Base-by-base conservation (phyloP, 2,797 vertebrate species). In the Phoxinus dragarum region DNA sequence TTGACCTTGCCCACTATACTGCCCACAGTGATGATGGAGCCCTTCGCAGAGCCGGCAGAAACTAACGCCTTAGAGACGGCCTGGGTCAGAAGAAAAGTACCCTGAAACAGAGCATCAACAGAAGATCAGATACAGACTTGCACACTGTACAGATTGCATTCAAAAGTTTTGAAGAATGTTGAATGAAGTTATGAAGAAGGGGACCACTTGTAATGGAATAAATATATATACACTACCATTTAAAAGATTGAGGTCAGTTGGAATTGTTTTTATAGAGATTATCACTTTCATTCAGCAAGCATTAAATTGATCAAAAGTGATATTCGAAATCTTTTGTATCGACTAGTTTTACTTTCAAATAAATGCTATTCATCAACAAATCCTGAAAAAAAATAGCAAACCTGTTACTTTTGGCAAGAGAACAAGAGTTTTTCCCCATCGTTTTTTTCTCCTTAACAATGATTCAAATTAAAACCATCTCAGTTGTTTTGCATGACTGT, bases 1-100 rank as follows among this genome's bases (percentile, higher is more conserved):
- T 1, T 91, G 90, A 96, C 97, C 96, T 98, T 98, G 34, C 96
- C 97, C 76, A 96, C 90, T 21, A 98, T 96, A 93, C 97, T 98
- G 82, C 97, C 96, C 87, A 98, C 88, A 47, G 96, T 97, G 78
- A 98, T 86, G 90, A 98, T 96, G 93, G 97, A 98, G 71, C 97
- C 97, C 80, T 95, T 95, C 2, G 89, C 52, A 6, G 92, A 88
- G 19, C 96, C 96, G 23, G 91, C 94, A 81, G 95, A 92, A 54
- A 97, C 96, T 85, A 98, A 91, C 34, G 96, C 96, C 90, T 91
- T 95, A 77, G 96, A 95, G 6, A 96, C 94, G 0, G 96, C 96
- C 93, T 97, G 97, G 17, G 94, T 96, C 77, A 97, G 91, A 86
- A 97, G 90, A 90, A 97, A 97, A 0, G 94, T 94, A 0, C 97